Base-by-base conservation (phyloP, 1,140 invertebrate genomes). In the Amyelois transitella region DNA sequence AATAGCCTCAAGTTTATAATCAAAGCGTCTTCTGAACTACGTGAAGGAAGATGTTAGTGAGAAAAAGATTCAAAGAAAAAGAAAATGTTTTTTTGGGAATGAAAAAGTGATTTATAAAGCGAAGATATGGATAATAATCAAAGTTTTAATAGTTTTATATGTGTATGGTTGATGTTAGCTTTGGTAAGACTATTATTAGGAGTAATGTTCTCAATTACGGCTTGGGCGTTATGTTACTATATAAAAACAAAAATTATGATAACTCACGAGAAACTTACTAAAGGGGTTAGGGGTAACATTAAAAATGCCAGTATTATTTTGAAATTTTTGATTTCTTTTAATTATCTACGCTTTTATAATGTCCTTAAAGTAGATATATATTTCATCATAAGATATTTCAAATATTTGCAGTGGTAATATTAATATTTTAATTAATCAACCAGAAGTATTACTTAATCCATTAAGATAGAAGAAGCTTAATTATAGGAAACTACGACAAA, bases 331-430 rank as follows among this genome's bases (percentile, higher is more conserved):
- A 89, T 84, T 89, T 88, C 87, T 88, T 86, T 88, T 88, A 86
- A 87, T 89, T 89, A 88, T 88, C 88, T 89, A 89, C 87, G 86
- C n/a, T 82, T 88, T 86, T 81, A 89, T 89, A 88, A 89, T 89
- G 86, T 87, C 80, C 86, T 88, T 89, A 88, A 81, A 88, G 86
- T 89, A 89, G 82, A 89, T 89, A 89, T 89, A 88, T 88, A 86
- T 86, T 78, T 81, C 79, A 86, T 88, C 86, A 88, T 88, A 89
- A 88, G 85, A 86, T 89, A 88, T 88, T 74, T 88, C 83, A 87
- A 88, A 86, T 89, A 89, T 89, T 89, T 89, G 86, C 88, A 89
- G 81, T 89, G 81, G 88, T 89, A 88, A 87, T 89, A 89, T 87
- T 88, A 88, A 86, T 86, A 84, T 87, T 88, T 85, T 86, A 82